Conservation (phyloP, 1,140 invertebrate species). For the Drosophila baimaii region DNA sequence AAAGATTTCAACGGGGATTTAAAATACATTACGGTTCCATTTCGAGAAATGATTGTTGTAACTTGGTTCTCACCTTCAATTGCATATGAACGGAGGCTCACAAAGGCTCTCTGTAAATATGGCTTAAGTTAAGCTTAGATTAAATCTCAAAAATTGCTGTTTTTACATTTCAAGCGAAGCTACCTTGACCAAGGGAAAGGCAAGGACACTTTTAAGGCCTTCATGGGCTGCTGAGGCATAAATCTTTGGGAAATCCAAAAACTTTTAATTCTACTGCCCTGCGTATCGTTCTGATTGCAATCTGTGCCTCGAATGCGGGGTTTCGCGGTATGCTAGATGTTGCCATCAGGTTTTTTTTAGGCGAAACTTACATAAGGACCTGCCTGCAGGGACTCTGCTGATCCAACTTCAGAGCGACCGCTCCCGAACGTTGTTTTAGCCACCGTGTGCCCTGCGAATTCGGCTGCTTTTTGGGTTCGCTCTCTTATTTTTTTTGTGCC, state of each 20-base stretch:
- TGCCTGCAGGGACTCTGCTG: background rate
- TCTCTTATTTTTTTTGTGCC: conserved; percentile 16
- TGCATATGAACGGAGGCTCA: no score
- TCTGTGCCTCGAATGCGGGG: conserved; percentile 2
- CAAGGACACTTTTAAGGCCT: background rate
- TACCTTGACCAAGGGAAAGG: background rate
- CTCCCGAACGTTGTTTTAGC: conserved; percentile 23
- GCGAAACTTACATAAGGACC: conserved; percentile 31
- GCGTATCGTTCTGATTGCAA: conserved; percentile 33
- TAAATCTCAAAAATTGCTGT: background rate
- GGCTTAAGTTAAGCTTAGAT: background rate
- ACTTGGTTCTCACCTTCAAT: background rate
- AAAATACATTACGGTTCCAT: background rate
- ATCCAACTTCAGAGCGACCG: conserved; percentile 20
- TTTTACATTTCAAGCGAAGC: background rate
- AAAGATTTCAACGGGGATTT: background rate
- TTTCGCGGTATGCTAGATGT: background rate
- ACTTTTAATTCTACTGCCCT: conserved; percentile 22
- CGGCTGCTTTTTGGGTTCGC: conserved; percentile 10
- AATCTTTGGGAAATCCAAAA: conserved; percentile 18
- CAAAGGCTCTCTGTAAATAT: background rate
- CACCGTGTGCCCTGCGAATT: conserved; percentile 17
- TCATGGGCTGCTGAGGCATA: conserved; percentile 2
- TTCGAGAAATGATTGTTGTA: background rate
- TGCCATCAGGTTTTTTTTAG: background rate